These are phyloP conservation scores for Nasonovia ribisnigri DNA, from an alignment of 2,888 invertebrate species.

Conservation along the genomic window DNA sequence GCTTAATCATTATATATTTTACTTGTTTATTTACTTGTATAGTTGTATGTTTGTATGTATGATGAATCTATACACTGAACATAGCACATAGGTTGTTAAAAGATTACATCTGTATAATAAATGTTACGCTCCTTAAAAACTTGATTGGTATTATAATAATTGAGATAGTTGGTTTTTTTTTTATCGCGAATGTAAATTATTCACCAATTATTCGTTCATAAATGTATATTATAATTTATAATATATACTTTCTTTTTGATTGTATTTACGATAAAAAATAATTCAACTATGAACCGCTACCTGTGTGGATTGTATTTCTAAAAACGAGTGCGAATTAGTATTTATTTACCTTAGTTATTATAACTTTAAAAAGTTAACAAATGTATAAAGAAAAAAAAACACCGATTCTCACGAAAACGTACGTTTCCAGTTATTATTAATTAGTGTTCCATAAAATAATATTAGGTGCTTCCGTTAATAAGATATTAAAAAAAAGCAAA, in stretches of 20 bases:
- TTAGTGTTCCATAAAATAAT: not conserved
- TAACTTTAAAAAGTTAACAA: not conserved
- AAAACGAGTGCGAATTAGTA: not conserved
- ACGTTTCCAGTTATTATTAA: not conserved
- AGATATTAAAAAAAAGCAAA: not conserved
- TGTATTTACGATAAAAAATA: not conserved
- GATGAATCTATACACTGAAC: not conserved
- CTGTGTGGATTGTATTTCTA: not conserved
- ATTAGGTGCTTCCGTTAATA: not conserved
- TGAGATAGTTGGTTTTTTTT: constrained; percentile 22
- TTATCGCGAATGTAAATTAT: not conserved
- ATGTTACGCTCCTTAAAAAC: not conserved
- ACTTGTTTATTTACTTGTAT: not conserved
- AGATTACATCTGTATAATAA: constrained; percentile 18
- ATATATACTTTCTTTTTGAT: constrained; percentile 30
- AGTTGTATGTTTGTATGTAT: not conserved
- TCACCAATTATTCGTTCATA: not conserved
- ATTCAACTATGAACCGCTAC: not conserved
- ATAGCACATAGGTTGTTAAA: not conserved
- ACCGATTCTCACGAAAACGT: not conserved
- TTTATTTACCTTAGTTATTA: not conserved
- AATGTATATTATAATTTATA: not conserved
- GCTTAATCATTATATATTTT: not conserved
- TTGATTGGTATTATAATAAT: not conserved
- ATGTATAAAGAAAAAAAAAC: not conserved